Percentiles rank a stretch among this genome's conserved stretches.
Conservation (phyloP, 2,113 vertebrate genomes). For the Vombatus ursinus region DNA sequence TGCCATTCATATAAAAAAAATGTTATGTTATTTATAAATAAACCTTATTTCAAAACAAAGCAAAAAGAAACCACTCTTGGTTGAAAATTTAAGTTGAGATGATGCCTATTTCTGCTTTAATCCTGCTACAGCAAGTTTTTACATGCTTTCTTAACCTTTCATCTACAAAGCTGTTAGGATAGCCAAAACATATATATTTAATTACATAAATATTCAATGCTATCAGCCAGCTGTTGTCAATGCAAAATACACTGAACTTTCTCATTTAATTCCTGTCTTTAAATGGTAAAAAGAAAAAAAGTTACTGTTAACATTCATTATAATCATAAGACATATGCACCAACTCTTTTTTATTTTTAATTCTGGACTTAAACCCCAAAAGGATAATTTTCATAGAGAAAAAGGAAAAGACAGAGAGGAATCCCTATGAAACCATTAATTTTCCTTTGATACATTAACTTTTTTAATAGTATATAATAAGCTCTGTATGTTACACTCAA, state of each 20-base stretch:
- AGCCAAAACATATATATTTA: constrained; percentile 74
- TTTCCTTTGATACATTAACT: no score
- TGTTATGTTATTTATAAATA: constrained; percentile 61
- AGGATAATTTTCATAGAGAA: no score
- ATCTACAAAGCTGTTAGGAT: constrained; percentile 71
- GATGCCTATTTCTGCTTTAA: constrained; percentile 71
- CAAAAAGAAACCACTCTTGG: constrained; percentile 69
- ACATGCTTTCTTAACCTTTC: constrained; percentile 67
- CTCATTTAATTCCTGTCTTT: constrained; percentile 67
- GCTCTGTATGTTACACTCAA: no score
- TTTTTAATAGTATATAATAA: no score
- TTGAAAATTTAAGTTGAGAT: constrained; percentile 63
- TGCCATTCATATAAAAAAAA: constrained; percentile 69
- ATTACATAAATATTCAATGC: constrained; percentile 73
- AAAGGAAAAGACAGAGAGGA: no score
- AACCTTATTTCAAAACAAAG: constrained; percentile 71
- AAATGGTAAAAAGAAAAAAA: constrained; percentile 71
- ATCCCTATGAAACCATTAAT: no score
- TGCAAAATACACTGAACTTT: constrained; percentile 75
- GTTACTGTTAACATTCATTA: constrained; percentile 62
- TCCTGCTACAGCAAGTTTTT: constrained; percentile 79
- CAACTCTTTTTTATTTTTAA: not conserved
- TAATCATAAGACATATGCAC: constrained; percentile 70
- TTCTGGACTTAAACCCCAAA: not conserved
- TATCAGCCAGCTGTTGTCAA: constrained; percentile 80